Base-by-base conservation (phyloP, 2,888 invertebrate species). In the Drosophila suboccidentalis region DNA sequence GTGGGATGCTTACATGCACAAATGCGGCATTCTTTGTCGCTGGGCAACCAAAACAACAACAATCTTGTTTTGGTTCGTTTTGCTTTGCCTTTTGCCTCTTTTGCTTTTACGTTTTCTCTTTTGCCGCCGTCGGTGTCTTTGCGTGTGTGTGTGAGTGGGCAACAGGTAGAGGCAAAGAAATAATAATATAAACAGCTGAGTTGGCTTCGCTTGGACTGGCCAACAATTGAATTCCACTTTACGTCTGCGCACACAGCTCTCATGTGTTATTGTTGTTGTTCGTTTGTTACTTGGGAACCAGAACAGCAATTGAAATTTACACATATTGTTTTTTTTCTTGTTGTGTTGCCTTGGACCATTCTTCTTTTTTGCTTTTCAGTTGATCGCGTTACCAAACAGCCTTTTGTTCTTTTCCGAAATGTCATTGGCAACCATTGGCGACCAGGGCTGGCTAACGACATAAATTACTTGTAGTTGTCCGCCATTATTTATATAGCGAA, bases 71-170 rank as follows among this genome's bases (percentile, higher is more conserved):
- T 41, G 66, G 46, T 62, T 65, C 47, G 64, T 13, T 67, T 60
- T 29, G 61, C 51, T 54, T 76, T 63, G 66, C 19, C 54, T 58
- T 49, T 74, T 73, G 64, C 34, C 53, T 66, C 50, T 54, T 73
- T 77, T 58, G 75, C 79, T 75, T 77, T 77, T 50, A 46, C 15
- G 74, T 76, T 76, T 76, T 76, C 76, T 74, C 78, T 76, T 69
- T 74, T 54, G 43, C 49, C 60, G 10, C 39, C 39, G 51, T 41
- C 19, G 13, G 2, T 49, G 9, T 22, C 44, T n/a, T 9, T 41
- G 29, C 41, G 9, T 36, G 39, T 22, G 9, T 53, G 32, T 39
- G 10, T 39, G 36, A 6, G 51, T 41, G 36, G 38, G 43, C 49
- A 67, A 51, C 59, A 71, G 51, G 66, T 71, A 66, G n/a, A 39